A percentile compares a stretch with the other conserved stretches of the same genome.
Evolutionary conservation across 1,140 invertebrate species (phyloP).

Genomic region (Triops cancriformis): DNA sequence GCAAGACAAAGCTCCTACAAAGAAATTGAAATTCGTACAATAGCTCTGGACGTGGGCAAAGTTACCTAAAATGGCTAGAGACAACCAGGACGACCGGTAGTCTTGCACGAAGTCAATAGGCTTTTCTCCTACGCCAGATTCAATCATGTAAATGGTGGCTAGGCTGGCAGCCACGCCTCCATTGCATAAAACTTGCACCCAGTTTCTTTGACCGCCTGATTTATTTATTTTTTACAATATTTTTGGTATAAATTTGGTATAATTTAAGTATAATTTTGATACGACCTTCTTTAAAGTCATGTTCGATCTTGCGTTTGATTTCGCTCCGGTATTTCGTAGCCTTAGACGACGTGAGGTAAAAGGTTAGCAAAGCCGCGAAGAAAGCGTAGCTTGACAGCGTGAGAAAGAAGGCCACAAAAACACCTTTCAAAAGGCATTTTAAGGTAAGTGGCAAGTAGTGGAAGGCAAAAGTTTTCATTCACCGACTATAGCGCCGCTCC

Average conservation of each 20-base stretch:
- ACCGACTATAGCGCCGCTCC: slow-evolving; percentile 62
- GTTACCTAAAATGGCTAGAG: slow-evolving; percentile 63
- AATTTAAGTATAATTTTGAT: slow-evolving; percentile 5
- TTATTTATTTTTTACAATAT: slow-evolving; percentile 30
- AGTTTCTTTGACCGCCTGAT: slow-evolving; percentile 71
- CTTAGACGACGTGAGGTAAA: slow-evolving; percentile 72
- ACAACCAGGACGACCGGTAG: slow-evolving; percentile 71
- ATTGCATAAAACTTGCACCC: slow-evolving; percentile 86
- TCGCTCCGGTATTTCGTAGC: slow-evolving; percentile 66
- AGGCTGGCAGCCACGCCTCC: slow-evolving; percentile 72
- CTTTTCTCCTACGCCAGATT: slow-evolving; percentile 65
- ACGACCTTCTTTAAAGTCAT: slow-evolving; percentile 73
- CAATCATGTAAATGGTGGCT: slow-evolving; percentile 68
- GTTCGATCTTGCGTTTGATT: slow-evolving; percentile 63
- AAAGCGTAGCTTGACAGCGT: slow-evolving; percentile 72
- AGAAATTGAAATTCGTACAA: slow-evolving; percentile 11
- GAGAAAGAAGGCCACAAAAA: slow-evolving; percentile 67
- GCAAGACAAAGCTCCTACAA: slow-evolving; percentile 61
- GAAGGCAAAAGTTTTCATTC: slow-evolving; percentile 29
- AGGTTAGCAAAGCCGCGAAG: slow-evolving; percentile 58
- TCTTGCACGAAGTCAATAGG: slow-evolving; percentile 67
- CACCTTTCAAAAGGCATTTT: slow-evolving; percentile 40
- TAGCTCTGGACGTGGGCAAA: background rate
- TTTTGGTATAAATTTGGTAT: slow-evolving; percentile 16
- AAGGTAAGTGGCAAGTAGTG: slow-evolving; percentile 15